Evolutionary conservation across 2,113 vertebrate species (phyloP).

Genomic region (Alces alces): DNA sequence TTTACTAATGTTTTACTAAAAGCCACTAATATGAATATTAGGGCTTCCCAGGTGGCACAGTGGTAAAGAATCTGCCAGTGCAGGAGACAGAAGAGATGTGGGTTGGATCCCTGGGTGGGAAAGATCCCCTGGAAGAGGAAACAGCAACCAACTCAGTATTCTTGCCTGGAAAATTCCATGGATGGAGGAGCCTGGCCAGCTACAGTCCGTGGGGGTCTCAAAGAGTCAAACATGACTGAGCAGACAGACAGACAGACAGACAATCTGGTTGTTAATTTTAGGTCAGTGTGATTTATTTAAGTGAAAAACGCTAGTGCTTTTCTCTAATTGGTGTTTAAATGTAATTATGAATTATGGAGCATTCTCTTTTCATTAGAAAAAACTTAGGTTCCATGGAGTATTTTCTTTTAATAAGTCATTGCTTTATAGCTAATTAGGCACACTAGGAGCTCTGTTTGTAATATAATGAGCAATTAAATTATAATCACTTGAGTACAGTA

Average conservation of each 20-base stretch:
- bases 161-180: not conserved
- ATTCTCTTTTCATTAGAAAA: not conserved
- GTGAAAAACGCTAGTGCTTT: not conserved
- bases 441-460: not conserved
- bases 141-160: not conserved
- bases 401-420: not conserved
- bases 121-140: not conserved
- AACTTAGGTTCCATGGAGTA: not conserved
- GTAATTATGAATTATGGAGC: not conserved
- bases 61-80: not conserved
- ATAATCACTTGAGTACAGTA: not conserved
- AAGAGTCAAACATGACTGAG: not conserved
- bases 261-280: not conserved
- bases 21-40: not conserved
- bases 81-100: not conserved
- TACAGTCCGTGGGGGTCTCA: not conserved
- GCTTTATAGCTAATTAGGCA: not conserved
- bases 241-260: not conserved
- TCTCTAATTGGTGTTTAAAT: not conserved
- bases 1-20: not conserved
- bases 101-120: not conserved
- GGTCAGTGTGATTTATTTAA: not conserved
- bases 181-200: not conserved
- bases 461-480: conserved; percentile 45
- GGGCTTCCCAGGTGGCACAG: not conserved